phyloP scores from a whole-genome alignment of 2,888 invertebrate genomes.

The Pachydiplax longipennis region DNA sequence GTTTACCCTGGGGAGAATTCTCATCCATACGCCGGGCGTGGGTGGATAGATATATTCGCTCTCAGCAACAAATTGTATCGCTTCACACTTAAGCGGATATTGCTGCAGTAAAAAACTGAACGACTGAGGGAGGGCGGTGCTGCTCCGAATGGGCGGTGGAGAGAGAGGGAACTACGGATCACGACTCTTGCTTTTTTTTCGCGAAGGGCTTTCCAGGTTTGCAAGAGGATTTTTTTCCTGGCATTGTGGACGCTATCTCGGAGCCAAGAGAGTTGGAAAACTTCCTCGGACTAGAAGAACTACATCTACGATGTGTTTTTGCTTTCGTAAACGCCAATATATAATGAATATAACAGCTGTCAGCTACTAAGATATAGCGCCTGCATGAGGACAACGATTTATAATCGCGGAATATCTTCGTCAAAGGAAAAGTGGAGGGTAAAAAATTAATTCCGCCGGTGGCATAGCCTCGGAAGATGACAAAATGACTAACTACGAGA shows the following conservation, averaged over 20 bases:
- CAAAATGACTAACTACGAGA: no score
- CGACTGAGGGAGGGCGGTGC: not conserved
- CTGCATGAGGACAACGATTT: no score
- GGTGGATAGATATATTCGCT: not conserved
- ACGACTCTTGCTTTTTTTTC: not conserved
- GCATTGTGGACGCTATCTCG: not conserved
- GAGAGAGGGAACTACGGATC: slow-evolving; percentile 34
- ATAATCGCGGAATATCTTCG: no score
- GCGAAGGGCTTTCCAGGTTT: not conserved
- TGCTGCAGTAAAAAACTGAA: slow-evolving; percentile 20
- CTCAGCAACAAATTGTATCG: slow-evolving; percentile 43
- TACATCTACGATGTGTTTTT: not conserved
- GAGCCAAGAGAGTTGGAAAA: not conserved
- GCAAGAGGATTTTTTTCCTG: slow-evolving; percentile 8
- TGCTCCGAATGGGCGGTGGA: slow-evolving; percentile 9
- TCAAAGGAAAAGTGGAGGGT: no score
- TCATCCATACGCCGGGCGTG: not conserved
- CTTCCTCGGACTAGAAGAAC: not conserved
- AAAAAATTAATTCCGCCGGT: no score
- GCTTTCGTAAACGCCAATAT: not conserved
- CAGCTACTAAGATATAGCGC: not conserved
- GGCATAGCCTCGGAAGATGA: no score
- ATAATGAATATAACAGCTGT: not conserved
- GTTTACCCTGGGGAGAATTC: slow-evolving; percentile 17
- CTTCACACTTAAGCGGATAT: slow-evolving; percentile 38